Evolutionary conservation across 2,797 vertebrate genomes (phyloP).

Genomic region (Mallotus villosus): DNA sequence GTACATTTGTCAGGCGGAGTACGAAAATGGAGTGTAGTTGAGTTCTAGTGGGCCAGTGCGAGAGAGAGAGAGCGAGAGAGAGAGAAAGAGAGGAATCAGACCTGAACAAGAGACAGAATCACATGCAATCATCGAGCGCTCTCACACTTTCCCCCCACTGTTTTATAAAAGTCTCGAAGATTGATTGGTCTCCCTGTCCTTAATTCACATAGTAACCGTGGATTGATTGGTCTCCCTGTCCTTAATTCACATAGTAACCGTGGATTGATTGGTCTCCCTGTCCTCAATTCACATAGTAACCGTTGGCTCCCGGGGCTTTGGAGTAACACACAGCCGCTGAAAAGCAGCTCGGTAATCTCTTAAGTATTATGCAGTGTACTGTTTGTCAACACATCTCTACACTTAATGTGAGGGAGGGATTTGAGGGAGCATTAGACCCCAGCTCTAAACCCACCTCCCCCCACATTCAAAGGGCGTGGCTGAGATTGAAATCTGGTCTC

Average conservation of each 20-base stretch:
- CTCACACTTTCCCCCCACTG: not conserved
- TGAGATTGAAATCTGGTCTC: constrained; percentile 10
- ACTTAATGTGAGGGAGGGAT: constrained; percentile 10
- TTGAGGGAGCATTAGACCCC: constrained; percentile 10
- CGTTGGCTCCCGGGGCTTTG: constrained; percentile 7
- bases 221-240: constrained; percentile 13
- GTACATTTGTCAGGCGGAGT: not conserved
- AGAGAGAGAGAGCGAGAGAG: not conserved
- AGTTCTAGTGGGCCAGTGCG: too few relatives aligned
- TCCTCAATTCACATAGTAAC: constrained; percentile 25
- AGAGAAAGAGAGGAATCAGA: not conserved
- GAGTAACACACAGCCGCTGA: constrained; percentile 7
- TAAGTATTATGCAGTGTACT: not conserved
- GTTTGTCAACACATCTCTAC: constrained; percentile 23
- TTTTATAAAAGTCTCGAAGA: not conserved
- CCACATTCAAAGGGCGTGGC: constrained; percentile 13
- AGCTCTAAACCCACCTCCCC: constrained; percentile 7
- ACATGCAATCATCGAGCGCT: constrained; percentile 1
- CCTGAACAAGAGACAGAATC: constrained; percentile 7
- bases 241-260: constrained; percentile 33
- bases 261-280: constrained; percentile 11
- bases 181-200: constrained; percentile 19
- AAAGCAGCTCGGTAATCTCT: constrained; percentile 11
- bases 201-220: constrained; percentile 20
- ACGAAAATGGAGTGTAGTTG: too few relatives aligned